phyloP scores from a whole-genome alignment of 2,113 vertebrate species.

The Oryzias melastigma region DNA sequence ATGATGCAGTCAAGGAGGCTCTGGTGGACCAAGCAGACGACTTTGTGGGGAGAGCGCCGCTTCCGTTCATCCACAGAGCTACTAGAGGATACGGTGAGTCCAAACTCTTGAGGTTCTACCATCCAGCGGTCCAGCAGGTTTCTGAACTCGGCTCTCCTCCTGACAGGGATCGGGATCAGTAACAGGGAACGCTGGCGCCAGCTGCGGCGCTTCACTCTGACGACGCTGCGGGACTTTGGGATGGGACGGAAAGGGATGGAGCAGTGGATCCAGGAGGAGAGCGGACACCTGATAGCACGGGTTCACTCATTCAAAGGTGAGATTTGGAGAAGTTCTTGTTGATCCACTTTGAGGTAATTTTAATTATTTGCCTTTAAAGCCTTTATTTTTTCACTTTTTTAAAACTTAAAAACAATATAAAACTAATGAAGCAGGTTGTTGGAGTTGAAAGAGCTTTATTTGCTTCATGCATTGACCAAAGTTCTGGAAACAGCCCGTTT shows the following conservation, averaged over 20 bases:
- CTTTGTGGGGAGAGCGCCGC: conserved; percentile 63
- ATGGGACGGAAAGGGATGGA: conserved; percentile 80
- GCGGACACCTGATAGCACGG: conserved; percentile 65
- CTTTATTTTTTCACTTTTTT: no score
- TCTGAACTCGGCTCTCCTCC: background rate
- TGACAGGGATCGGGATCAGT: conserved; percentile 67
- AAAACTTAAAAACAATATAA: no score
- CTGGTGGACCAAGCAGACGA: conserved; percentile 74
- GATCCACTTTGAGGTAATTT: no score
- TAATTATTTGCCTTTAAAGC: no score
- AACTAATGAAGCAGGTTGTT: no score
- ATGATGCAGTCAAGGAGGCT: conserved; percentile 73
- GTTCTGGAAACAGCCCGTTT: no score
- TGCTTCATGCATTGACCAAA: no score
- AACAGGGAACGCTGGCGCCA: conserved; percentile 75
- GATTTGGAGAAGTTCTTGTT: background rate
- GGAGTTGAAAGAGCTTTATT: no score
- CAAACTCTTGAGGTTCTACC: background rate
- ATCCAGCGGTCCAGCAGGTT: background rate
- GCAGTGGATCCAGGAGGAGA: conserved; percentile 81
- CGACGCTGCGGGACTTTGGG: conserved; percentile 77
- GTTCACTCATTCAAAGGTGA: conserved; percentile 69
- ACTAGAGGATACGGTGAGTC: conserved; percentile 63
- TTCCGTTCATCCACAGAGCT: conserved; percentile 46
- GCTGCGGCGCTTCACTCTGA: conserved; percentile 73